Conservation (phyloP, 2,797 vertebrate species). For the Phyllotis vaccarum region DNA sequence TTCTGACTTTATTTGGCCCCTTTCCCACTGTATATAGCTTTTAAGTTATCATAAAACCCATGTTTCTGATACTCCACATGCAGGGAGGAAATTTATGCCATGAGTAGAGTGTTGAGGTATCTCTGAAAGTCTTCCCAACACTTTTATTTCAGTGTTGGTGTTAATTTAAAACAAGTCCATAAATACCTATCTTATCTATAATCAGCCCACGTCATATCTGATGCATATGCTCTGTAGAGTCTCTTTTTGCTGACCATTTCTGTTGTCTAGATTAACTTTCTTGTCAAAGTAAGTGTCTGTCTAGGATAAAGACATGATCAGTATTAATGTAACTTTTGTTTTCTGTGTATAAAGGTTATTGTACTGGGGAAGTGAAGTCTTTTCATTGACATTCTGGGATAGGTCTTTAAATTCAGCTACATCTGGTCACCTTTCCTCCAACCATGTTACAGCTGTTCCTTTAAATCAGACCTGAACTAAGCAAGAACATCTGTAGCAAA, state of each 20-base stretch:
- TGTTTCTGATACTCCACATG: not conserved
- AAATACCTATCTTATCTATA: not conserved
- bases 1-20: constrained; percentile 8
- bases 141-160: not conserved
- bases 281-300: not conserved
- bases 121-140: not conserved
- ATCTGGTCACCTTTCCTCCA: constrained; percentile 79
- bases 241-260: not conserved
- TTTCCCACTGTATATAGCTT: not conserved
- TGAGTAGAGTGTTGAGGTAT: not conserved
- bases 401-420: constrained; percentile 75
- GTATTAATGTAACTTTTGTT: constrained; percentile 14
- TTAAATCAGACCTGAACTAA: constrained; percentile 81
- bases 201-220: not conserved
- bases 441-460: constrained; percentile 74
- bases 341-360: constrained; percentile 20
- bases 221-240: not conserved
- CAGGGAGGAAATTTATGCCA: not conserved
- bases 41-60: not conserved
- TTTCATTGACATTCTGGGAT: constrained; percentile 81
- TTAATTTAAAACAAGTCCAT: not conserved
- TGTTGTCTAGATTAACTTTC: constrained; percentile 35
- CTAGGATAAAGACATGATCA: constrained; percentile 43
- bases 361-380: constrained; percentile 63
- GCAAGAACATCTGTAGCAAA: constrained; percentile 77